Evolutionary conservation across 2,113 vertebrate genomes (phyloP).

Genomic region (Galemys pyrenaicus): DNA sequence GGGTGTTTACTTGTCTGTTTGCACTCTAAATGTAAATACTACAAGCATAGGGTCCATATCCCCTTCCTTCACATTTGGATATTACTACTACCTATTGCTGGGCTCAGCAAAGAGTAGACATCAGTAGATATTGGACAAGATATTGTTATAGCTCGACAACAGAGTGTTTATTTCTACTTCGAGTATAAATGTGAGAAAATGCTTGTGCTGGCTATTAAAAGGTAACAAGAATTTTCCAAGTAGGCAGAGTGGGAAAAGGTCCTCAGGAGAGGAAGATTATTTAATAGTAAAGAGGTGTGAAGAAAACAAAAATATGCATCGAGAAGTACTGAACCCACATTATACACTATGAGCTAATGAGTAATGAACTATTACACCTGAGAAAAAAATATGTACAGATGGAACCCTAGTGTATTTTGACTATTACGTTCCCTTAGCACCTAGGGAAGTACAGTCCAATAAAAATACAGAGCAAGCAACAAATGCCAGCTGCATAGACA

Average conservation of each 20-base stretch:
- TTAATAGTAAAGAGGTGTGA: background rate
- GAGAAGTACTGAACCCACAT: background rate
- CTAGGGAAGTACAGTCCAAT: background rate
- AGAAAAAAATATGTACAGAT: background rate
- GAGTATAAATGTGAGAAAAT: background rate
- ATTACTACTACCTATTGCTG: background rate
- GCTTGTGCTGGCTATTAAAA: background rate
- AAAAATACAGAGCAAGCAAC: background rate
- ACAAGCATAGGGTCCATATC: background rate
- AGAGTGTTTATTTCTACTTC: background rate
- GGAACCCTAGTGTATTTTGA: background rate
- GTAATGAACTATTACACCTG: background rate
- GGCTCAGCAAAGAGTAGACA: background rate
- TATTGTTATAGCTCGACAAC: background rate
- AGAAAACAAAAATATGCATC: background rate
- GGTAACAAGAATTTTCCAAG: slow-evolving; percentile 17
- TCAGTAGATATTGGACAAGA: background rate
- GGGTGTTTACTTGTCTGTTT: background rate
- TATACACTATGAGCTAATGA: background rate
- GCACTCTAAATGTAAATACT: background rate
- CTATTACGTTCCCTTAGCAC: background rate
- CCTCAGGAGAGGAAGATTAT: background rate
- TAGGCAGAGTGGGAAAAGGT: background rate
- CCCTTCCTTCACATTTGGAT: background rate
- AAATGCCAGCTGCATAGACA: background rate